phyloP scores from a whole-genome alignment of 2,113 vertebrate genomes.

The Bettongia penicillata region DNA sequence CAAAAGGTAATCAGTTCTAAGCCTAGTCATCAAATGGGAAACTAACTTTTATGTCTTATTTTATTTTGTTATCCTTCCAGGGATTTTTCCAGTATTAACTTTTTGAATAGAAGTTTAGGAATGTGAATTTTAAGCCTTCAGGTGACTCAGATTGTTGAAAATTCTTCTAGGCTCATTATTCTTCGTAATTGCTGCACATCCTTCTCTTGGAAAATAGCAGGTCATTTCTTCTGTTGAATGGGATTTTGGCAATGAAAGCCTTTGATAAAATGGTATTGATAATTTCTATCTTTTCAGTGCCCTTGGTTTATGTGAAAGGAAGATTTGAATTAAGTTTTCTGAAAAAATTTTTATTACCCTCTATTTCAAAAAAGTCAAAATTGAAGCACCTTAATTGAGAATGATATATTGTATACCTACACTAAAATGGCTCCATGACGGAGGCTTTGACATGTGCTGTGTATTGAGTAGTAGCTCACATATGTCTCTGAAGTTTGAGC shows the following conservation, averaged over 20 bases:
- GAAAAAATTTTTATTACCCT: background rate
- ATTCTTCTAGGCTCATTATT: background rate
- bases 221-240: background rate
- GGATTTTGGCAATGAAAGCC: background rate
- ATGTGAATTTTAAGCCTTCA: background rate
- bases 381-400: conserved; percentile 14
- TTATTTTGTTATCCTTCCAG: background rate
- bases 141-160: background rate
- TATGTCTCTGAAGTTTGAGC: background rate
- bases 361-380: background rate
- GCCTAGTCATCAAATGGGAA: background rate
- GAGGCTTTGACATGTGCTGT: background rate
- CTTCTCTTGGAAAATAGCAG: background rate
- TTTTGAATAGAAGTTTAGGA: background rate
- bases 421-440: background rate
- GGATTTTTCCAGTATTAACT: background rate
- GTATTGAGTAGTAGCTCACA: background rate
- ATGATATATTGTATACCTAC: background rate
- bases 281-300: background rate
- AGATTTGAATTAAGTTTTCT: background rate
- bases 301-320: background rate
- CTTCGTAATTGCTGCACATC: background rate
- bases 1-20: background rate
- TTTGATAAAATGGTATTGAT: background rate
- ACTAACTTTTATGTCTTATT: background rate